Base-by-base conservation (phyloP, 2,888 invertebrate genomes). In the Diaprepes abbreviatus region DNA sequence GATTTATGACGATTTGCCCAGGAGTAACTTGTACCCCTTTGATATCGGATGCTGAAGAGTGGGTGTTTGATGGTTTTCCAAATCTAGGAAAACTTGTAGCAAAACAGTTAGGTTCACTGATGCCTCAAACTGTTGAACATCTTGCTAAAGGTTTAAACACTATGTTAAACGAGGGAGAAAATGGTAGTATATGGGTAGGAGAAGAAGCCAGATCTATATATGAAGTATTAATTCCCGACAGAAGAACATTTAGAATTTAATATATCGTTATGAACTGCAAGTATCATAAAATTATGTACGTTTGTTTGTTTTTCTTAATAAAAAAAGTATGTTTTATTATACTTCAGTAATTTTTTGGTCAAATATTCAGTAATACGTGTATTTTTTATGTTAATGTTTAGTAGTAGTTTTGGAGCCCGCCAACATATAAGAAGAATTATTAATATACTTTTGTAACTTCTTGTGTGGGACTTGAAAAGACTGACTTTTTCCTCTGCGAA, bases 141-240 rank as follows among this genome's bases (percentile, higher is more conserved):
- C 81, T 84, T n/a, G 73, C 71, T 5, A 40, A 63, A 38, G 73
- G 73, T 5, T 16, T 74, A 7, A 76, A 81, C 40, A 76, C 77
- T 3, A 73, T 84, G 57, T 71, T 84, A 21, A 74, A 75, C 66
- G 83, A 79, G 19, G 86, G 83, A 3, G 81, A 83, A 12, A 86
- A 84, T 75, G 87, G 86, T 0, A 84, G 85, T 1, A 84, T 85
- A 0, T 88, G 87, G 87, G 79, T 86, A 21, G 82, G 85, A 19
- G 86, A 87, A 77, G 73, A 74, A 16, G 58, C 68, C 9, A 62
- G 24, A 36, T 67, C 71, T 4, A 64, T 72, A 3, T 75, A 72
- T 43, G 54, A 70, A 62, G 73, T 74, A 6, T 14, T 24, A 16
- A 71, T 75, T 59, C 71, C 74, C 16, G 58, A 73, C 38, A 52